Evolutionary conservation across 1,140 invertebrate genomes (phyloP).

Genomic region (Theocolax elegans): DNA sequence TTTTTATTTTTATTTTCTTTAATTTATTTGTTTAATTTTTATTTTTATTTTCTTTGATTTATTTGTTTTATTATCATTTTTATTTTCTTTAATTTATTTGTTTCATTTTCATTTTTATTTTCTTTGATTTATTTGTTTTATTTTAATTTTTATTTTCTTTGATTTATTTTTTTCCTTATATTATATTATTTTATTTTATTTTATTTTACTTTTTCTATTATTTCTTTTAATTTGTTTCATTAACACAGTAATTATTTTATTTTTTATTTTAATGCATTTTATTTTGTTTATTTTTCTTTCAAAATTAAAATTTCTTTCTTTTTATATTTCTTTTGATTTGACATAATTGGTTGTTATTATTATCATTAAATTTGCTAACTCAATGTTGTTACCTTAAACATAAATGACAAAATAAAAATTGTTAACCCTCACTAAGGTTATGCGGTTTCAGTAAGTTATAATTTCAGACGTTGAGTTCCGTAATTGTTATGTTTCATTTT

Average conservation of each 20-base stretch:
- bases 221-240: background rate
- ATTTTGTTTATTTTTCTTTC: too few relatives aligned
- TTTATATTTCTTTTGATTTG: too few relatives aligned
- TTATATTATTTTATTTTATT: background rate
- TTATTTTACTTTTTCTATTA: conserved; percentile 8
- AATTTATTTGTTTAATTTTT: background rate
- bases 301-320: too few relatives aligned
- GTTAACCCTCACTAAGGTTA: too few relatives aligned
- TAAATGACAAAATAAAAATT: too few relatives aligned
- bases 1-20: conserved; percentile 35
- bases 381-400: too few relatives aligned
- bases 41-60: background rate
- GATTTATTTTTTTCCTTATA: background rate
- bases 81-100: conserved; percentile 36
- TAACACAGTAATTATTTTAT: background rate
- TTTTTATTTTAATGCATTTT: background rate
- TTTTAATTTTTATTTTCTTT: background rate
- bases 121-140: background rate
- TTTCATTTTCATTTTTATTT: conserved; percentile 17
- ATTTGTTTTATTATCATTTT: conserved; percentile 16
- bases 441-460: too few relatives aligned
- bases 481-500: conserved; percentile 20
- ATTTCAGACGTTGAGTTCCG: too few relatives aligned
- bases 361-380: background rate
- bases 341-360: too few relatives aligned